phyloP scores from a whole-genome alignment of 2,113 vertebrate genomes.

The Pollimyrus isidori region DNA sequence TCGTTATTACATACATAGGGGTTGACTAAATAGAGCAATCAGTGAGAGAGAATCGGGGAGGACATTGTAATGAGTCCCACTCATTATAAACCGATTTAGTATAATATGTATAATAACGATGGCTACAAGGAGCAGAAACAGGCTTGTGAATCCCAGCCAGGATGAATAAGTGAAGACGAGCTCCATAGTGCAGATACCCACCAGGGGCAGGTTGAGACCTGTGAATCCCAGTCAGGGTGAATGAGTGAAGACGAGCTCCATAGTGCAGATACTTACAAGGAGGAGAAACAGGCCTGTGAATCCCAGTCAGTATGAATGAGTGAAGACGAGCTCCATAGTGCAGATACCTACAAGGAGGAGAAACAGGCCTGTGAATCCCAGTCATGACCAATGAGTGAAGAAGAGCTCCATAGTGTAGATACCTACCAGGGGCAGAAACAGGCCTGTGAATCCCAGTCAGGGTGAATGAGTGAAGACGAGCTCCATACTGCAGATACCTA shows the following conservation, averaged over 20 bases:
- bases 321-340: too few species aligned
- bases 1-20: not conserved
- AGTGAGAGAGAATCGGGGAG: not conserved
- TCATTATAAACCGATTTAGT: not conserved
- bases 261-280: too few species aligned
- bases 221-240: too few species aligned
- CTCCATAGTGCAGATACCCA: too few species aligned
- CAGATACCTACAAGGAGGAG: too few species aligned
- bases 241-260: not conserved
- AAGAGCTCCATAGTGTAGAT: not conserved
- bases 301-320: not conserved
- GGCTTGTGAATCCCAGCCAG: not conserved
- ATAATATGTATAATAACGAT: not conserved
- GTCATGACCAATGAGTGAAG: not conserved
- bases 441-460: not conserved
- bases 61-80: not conserved
- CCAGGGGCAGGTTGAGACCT: too few species aligned
- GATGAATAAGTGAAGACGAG: not conserved
- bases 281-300: not conserved
- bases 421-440: slow-evolving; percentile 9
- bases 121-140: not conserved
- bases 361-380: too few species aligned
- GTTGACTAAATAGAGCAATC: not conserved
- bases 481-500: not conserved
- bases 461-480: not conserved